phyloP scores from a whole-genome alignment of 2,888 invertebrate species.

The Tachystola acroxantha region DNA sequence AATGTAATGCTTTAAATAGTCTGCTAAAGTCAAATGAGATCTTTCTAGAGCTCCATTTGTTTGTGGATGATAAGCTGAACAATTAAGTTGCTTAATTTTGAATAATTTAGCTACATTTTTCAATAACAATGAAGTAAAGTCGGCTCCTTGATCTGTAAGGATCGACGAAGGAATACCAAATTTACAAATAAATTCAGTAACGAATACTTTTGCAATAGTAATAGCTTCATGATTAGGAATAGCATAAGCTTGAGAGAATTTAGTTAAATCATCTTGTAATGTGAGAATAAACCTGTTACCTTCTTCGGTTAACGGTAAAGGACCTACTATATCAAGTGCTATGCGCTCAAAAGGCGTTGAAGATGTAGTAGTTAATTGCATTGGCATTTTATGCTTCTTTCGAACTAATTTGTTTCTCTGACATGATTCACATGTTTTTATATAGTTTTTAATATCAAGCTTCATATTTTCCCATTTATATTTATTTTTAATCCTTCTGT shows the following conservation, averaged over 20 bases:
- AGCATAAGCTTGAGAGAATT: conserved; percentile 25
- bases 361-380: conserved; percentile 23
- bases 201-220: conserved; percentile 23
- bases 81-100: conserved; percentile 26
- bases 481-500: conserved; percentile 11
- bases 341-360: conserved; percentile 17
- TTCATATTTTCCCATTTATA: conserved; percentile 15
- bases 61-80: conserved; percentile 31
- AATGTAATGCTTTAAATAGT: no score
- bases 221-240: conserved; percentile 24
- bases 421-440: conserved; percentile 13
- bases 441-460: conserved; percentile 11
- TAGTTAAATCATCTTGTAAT: conserved; percentile 24
- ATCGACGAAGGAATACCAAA: conserved; percentile 36
- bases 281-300: conserved; percentile 4
- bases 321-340: conserved; percentile 21
- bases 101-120: no score
- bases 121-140: conserved; percentile 37
- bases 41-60: conserved; percentile 32
- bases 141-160: conserved; percentile 40
- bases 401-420: conserved; percentile 20
- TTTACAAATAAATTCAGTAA: conserved; percentile 24
- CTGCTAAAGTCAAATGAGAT: conserved; percentile 25
- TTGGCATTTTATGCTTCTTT: conserved; percentile 16
- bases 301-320: conserved; percentile 17